Evolutionary conservation across 2,888 invertebrate genomes (phyloP).

Genomic region (Tethea ocularis): DNA sequence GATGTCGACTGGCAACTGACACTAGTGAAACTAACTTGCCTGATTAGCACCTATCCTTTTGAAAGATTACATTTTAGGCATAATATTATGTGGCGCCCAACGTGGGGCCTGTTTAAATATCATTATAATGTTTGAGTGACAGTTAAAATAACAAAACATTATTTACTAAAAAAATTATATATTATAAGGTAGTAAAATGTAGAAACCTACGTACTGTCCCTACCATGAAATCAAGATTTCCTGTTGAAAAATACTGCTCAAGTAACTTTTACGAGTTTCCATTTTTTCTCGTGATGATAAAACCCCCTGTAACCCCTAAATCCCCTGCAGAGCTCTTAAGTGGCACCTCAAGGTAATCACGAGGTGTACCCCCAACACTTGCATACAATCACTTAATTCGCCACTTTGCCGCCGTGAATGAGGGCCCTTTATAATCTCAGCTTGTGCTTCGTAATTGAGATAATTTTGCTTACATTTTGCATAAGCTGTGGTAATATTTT

Average conservation of each 20-base stretch:
- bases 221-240: neutral
- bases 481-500: conserved; percentile 8
- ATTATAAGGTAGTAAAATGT: no score
- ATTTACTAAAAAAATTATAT: no score
- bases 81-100: neutral
- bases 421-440: conserved; percentile 11
- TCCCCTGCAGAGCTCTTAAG: conserved; percentile 6
- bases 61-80: neutral
- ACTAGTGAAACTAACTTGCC: neutral
- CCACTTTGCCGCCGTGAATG: conserved; percentile 32
- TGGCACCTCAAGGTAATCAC: conserved; percentile 29
- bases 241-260: neutral
- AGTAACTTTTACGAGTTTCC: neutral
- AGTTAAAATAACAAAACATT: no score
- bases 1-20: conserved; percentile 15
- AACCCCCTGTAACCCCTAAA: neutral
- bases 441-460: conserved; percentile 8
- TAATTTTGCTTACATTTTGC: conserved; percentile 8
- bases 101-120: neutral
- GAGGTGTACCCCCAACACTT: conserved; percentile 38
- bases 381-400: conserved; percentile 60
- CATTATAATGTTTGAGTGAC: no score
- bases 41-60: neutral
- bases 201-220: no score
- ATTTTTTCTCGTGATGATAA: neutral